These are phyloP conservation scores for Tetranychus cinnabarinus DNA, from an alignment of 1,140 invertebrate species.

Conservation along the genomic window DNA sequence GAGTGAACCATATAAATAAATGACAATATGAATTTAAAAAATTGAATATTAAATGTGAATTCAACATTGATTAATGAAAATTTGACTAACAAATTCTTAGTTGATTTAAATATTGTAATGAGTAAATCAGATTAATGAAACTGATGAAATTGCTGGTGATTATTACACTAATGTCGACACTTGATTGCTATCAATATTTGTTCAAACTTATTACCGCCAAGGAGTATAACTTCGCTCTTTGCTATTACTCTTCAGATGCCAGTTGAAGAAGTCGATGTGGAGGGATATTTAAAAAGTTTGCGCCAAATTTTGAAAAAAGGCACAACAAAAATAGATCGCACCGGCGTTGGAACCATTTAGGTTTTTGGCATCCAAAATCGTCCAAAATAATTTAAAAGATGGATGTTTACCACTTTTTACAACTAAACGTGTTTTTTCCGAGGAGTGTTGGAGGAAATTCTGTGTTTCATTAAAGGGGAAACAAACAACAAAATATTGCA, in stretches of 20 bases:
- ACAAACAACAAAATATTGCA: constrained; percentile 72
- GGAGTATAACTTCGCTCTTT: too few relatives aligned
- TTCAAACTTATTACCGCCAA: too few relatives aligned
- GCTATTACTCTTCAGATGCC: neutral
- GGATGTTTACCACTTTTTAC: constrained; percentile 64
- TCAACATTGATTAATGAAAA: too few relatives aligned
- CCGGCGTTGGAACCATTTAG: constrained; percentile 63
- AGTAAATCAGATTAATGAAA: too few relatives aligned
- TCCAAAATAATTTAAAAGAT: constrained; percentile 49
- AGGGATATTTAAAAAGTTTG: constrained; percentile 41
- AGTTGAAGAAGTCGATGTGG: constrained; percentile 22
- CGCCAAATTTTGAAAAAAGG: constrained; percentile 39
- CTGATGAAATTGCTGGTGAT: too few relatives aligned
- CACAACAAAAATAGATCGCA: constrained; percentile 47
- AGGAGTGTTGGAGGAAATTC: constrained; percentile 73
- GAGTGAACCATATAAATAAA: too few relatives aligned
- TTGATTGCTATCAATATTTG: too few relatives aligned
- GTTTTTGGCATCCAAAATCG: constrained; percentile 80
- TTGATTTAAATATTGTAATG: too few relatives aligned
- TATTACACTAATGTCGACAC: too few relatives aligned
- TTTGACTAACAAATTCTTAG: too few relatives aligned
- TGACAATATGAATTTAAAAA: too few relatives aligned
- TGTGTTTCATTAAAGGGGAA: constrained; percentile 64
- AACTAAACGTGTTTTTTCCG: constrained; percentile 81
- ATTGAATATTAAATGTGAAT: too few relatives aligned